Base-by-base conservation (phyloP, 2,888 invertebrate species). In the Trypoxylon attenuatum region DNA sequence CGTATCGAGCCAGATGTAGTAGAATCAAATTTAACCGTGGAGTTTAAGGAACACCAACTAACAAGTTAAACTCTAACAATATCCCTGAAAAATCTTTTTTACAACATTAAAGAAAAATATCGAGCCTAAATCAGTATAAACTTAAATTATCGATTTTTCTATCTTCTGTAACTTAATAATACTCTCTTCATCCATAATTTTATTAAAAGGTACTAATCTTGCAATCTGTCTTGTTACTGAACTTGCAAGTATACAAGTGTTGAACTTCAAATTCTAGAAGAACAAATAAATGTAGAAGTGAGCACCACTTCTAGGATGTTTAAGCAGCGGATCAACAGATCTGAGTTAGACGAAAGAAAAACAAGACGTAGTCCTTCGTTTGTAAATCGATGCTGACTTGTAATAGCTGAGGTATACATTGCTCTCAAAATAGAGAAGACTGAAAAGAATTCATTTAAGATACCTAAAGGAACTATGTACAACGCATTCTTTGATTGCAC, bases 261-360 rank as follows among this genome's bases (percentile, higher is more conserved):
- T 21, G 50, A 21, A 33, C n/a, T 2, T 33, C 27, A 22, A 33
- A 41, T 54, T 59, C 15, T 22, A 27, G 27, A 41, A 54, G 64
- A 59, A 64, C 38, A 68, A 68, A 64, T 60, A 68, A 33, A 59
- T 60, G 16, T 27, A 16, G 21, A 41, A 39, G 47, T 59, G 56
- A 49, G 16, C 49, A 25, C 19, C 23, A 54, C 41, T 19, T 27
- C 47, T 42, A 49, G 51, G 27, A 56, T 64, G 68, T 68, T 64
- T 68, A 46, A 59, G 25, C 49, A 41, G 18, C 18, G 42, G 15
- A 46, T 59, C 55, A 43, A 29, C 52, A 27, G 52, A 46, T 49
- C 46, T 52, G 18, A 22, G 53, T 42, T 55, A 5, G 52, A 15
- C 25, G 46, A 56, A 60, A 59, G 53, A 59, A 55, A 64, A 64